phyloP scores from a whole-genome alignment of 1,140 invertebrate species.

The Schmidtea mediterranea region DNA sequence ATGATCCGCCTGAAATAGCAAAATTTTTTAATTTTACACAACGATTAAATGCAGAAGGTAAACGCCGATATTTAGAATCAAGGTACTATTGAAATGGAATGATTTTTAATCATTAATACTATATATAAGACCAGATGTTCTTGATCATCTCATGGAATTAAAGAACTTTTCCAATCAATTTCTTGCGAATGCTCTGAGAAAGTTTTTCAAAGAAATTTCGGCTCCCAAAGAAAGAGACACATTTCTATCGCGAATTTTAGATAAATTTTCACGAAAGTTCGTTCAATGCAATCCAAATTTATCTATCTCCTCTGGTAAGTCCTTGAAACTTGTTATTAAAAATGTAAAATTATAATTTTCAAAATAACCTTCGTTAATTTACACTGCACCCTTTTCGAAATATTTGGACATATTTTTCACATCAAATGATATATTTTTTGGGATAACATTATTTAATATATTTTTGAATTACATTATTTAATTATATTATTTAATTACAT shows the following conservation, averaged over 20 bases:
- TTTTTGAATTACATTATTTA: too few species aligned
- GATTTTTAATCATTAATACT: not conserved
- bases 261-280: conserved; percentile 31
- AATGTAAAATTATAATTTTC: not conserved
- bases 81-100: conserved; percentile 15
- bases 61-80: conserved; percentile 23
- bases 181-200: conserved; percentile 30
- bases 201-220: conserved; percentile 28
- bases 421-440: too few species aligned
- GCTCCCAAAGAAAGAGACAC: conserved; percentile 26
- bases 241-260: conserved; percentile 28
- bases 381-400: too few species aligned
- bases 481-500: too few species aligned
- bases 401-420: not conserved
- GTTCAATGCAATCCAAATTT: conserved; percentile 30
- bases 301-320: conserved; percentile 24
- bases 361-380: too few species aligned
- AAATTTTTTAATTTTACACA: conserved; percentile 27
- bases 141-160: conserved; percentile 28
- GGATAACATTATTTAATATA: too few species aligned
- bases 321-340: not conserved
- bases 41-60: conserved; percentile 21
- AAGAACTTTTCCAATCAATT: conserved; percentile 31
- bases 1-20: conserved; percentile 28
- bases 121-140: conserved; percentile 25